A percentile compares a stretch with the other conserved stretches of the same genome.
These are phyloP conservation scores for Micropoecilia bifurca DNA, from an alignment of 2,797 vertebrate species.

Conservation along the genomic window DNA sequence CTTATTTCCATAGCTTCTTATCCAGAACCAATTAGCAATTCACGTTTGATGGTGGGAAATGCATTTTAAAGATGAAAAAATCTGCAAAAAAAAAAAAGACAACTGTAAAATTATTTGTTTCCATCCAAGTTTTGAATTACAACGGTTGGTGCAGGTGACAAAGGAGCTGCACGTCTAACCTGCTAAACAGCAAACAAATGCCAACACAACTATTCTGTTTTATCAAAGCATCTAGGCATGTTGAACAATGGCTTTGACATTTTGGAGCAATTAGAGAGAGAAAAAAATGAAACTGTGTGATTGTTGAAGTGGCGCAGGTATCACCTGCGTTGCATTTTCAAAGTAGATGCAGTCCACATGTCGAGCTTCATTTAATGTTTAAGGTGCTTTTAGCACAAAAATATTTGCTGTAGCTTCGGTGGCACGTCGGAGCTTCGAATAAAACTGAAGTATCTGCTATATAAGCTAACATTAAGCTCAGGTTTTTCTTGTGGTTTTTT, in stretches of 20 bases:
- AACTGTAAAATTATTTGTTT: neutral
- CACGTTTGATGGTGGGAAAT: neutral
- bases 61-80: neutral
- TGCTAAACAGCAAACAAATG: constrained; percentile 55
- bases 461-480: constrained; percentile 30
- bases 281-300: neutral
- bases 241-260: constrained; percentile 31
- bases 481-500: constrained; percentile 25
- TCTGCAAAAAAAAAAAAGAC: too few relatives aligned
- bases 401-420: constrained; percentile 21
- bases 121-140: constrained; percentile 8
- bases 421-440: constrained; percentile 14
- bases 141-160: constrained; percentile 32
- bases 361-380: constrained; percentile 26
- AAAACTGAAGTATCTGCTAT: constrained; percentile 29
- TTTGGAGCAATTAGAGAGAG: constrained; percentile 16
- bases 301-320: constrained; percentile 10
- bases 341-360: constrained; percentile 43
- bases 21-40: neutral
- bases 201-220: constrained; percentile 23
- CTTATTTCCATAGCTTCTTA: neutral
- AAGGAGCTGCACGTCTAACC: constrained; percentile 41
- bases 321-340: constrained; percentile 27
- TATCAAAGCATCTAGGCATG: constrained; percentile 29
- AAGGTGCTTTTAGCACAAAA: constrained; percentile 17